A percentile compares a stretch with the other conserved stretches of the same genome.
Evolutionary conservation across 2,113 vertebrate genomes (phyloP).

Genomic region (Tylochromis polylepis): DNA sequence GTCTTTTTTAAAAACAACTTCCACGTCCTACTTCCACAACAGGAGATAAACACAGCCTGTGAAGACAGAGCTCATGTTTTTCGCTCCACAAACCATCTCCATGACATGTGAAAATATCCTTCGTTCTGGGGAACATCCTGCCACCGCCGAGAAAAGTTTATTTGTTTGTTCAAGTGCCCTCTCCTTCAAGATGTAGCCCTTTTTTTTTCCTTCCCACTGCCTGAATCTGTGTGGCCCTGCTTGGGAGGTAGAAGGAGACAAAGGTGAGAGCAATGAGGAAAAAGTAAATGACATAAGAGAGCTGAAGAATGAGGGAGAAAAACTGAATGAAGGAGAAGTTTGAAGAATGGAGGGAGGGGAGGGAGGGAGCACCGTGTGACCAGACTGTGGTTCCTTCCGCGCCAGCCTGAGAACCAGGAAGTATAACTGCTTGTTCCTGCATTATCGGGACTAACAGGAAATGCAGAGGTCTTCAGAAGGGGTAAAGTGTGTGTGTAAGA

Average conservation of each 20-base stretch:
- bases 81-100: conserved; percentile 24
- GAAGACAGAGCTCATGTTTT: conserved; percentile 61
- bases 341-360: conserved; percentile 12
- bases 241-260: conserved; percentile 31
- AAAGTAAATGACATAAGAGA: conserved; percentile 17
- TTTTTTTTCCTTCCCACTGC: neutral
- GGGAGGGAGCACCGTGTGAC: conserved; percentile 71
- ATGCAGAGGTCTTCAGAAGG: conserved; percentile 74
- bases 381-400: conserved; percentile 75
- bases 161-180: conserved; percentile 20
- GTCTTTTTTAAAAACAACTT: conserved; percentile 36
- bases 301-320: neutral
- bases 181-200: conserved; percentile 10
- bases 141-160: conserved; percentile 33
- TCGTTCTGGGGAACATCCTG: conserved; percentile 64
- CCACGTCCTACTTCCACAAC: conserved; percentile 54
- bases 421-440: conserved; percentile 69
- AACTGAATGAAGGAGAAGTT: conserved; percentile 11
- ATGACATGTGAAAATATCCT: conserved; percentile 62
- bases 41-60: conserved; percentile 53
- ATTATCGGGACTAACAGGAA: conserved; percentile 77
- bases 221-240: conserved; percentile 27
- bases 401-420: conserved; percentile 79
- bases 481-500: conserved; percentile 19
- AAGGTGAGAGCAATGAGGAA: conserved; percentile 15